Evolutionary conservation across 2,113 vertebrate species (phyloP), one percentile per base, ranked within the genome.

Genomic region (Pica pica): DNA sequence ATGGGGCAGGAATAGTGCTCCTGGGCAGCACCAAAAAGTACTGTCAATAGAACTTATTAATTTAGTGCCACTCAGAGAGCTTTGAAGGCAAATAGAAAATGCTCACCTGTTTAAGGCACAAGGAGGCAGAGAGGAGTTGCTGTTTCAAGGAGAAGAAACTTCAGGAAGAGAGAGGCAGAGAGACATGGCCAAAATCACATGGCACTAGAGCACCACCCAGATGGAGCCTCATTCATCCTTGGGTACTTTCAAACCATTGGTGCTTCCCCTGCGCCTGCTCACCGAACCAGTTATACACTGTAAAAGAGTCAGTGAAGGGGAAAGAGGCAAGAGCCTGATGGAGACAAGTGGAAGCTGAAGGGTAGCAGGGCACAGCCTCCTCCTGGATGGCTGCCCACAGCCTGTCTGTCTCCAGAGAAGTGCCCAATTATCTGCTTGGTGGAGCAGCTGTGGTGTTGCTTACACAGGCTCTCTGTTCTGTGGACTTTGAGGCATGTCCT

Each of bases 191-290:
- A 60, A 50, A 16, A 16, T 57, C 31, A 27, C 1, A 2, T 0
- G 2, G 55, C 24, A 23, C 18, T 44, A 60, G n/a, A 22, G 30
- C 42, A 74, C 11, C 18, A 17, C 27, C 37, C n/a, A 56, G 46
- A 42, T 2, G 4, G 26, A 47, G 49, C 79, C 68, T 87, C n/a
- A 55, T 9, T 28, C 5, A 2, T 31, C 22, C 52, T 7, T 1
- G 3, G 65, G 39, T 1, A 1, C n/a, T 86, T 44, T 68, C 50
- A 80, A 65, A 59, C 7, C 21, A 12, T 2, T 28, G 64, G 33
- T 4, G 2, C 27, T 61, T 69, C 41, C 67, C 27, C 63, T 1
- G 1, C 0, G 0, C 37, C 56, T 2, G 0, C 59, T 87, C 49
- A 37, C 37, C 61, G 47, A 87, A 39, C 21, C 26, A 37, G 24